Evolutionary conservation across 2,113 vertebrate genomes (phyloP), one percentile per base, ranked within the genome.

Genomic region (Sinocyclocheilus anshuiensis): DNA sequence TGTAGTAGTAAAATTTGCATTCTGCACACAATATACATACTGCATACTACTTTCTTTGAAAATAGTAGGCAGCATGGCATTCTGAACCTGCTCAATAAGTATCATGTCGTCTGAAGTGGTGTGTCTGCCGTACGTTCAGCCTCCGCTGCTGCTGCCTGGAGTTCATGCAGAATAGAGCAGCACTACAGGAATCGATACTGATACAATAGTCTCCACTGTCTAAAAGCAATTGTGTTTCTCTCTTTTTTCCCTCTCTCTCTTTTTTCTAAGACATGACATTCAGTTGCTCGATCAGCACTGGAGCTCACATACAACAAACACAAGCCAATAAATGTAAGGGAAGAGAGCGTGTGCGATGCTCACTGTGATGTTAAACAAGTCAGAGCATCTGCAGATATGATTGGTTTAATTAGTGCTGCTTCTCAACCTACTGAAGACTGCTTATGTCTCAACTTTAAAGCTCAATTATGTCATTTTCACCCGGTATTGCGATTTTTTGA

Each of bases 81-180:
- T 91, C 89, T 16, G 18, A 92, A 92, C 92, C 90, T 89, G 86
- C 92, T 91, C 93, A 93, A 93, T 91, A 91, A 93, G 91, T 91
- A 93, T 93, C 92, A 94, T 93, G 77, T 57, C 18, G 22, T 57
- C n/a, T 20, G 48, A 53, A 57, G 26, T 15, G 20, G 48, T 3
- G 36, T 18, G 36, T 76, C 12, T 53, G 74, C 75, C 0, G 42
- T 53, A 29, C 13, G 24, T 53, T 53, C 75, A 53, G 75, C 48
- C 75, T 72, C 69, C 20, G 20, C 69, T 10, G 67, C 8, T 36
- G 36, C 0, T 22, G 69, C 10, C 33, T 90, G 89, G 90, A 94
- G 93, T 94, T 94, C 93, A 94, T 95, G 93, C 92, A 94, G 94
- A 94, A 94, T 94, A 92, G 93, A 95, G 94, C 94, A 91, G 93